Base-by-base conservation (phyloP, 1,140 invertebrate species). In the Lasioglossum albipes region DNA sequence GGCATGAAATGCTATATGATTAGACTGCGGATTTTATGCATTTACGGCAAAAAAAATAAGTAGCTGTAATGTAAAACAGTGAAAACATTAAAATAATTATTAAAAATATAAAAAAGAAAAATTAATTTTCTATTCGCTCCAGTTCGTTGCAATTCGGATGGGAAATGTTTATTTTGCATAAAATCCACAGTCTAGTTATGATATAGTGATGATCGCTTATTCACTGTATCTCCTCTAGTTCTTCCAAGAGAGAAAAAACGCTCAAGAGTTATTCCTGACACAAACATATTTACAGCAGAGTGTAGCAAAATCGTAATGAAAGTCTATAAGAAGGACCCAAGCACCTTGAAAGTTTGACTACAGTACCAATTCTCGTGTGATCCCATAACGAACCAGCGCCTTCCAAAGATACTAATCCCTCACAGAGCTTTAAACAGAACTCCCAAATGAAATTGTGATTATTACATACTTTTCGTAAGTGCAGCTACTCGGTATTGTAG, bases 401-500 rank as follows among this genome's bases (percentile, higher is more conserved):
- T 79, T 68, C 82, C 83, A 76, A 78, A 83, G 74, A 78, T 84
- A 77, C 72, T 84, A 84, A 80, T 36, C 83, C 71, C 64, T 84
- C 36, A 86, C 57, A 75, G 52, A 79, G 20, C 12, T 81, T 76
- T 64, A 62, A 54, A 67, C 7, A 54, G 18, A 70, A 79, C 42
- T 82, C 70, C 70, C 69, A 20, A 36, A 69, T 86, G 83, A 80
- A 72, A 49, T 77, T 57, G 31, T 82, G 61, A 84, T 90, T 86
- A 75, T 89, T 93, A 94, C 94, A 93, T 94, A 94, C 94, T 91
- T 94, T 94, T 91, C 91, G 92, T 94, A 90, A 94, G 89, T 67
- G 88, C 90, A 78, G 93, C 93, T 91, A 94, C 93, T 91, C 92
- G 93, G 90, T 93, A 92, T 90, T 94, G 93, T 64, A 94, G 92